These are phyloP conservation scores for Erpornis zantholeuca DNA, from an alignment of 2,113 vertebrate genomes.

Conservation along the genomic window DNA sequence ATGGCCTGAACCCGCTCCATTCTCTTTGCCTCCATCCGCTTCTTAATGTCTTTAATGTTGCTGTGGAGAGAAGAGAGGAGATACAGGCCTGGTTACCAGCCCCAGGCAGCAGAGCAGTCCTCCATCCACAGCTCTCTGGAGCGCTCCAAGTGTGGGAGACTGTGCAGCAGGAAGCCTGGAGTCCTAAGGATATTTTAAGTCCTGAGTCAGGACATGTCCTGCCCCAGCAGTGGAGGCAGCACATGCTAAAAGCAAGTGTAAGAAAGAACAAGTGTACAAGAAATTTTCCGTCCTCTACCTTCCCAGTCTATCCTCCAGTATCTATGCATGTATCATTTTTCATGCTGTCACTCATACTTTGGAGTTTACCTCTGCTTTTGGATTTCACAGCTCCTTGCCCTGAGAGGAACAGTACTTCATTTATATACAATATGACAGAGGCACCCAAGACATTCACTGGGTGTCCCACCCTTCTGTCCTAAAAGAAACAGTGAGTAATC, in stretches of 20 bases:
- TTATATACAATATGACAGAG: not conserved
- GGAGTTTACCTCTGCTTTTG: not conserved
- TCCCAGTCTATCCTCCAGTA: not conserved
- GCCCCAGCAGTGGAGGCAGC: not conserved
- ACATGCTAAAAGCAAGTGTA: not conserved
- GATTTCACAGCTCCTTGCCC: not conserved
- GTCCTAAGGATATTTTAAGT: not conserved
- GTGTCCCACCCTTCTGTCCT: not conserved
- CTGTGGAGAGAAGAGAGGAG: constrained; percentile 66
- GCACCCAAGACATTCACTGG: not conserved
- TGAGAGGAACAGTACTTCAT: not conserved
- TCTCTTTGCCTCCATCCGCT: constrained; percentile 75
- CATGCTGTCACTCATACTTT: not conserved
- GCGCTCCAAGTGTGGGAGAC: accelerated
- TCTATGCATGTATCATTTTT: not conserved
- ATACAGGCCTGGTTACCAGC: not conserved
- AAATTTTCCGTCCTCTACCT: not conserved
- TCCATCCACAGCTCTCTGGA: not conserved
- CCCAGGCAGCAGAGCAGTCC: not conserved
- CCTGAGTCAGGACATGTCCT: not conserved
- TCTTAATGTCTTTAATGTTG: constrained; percentile 85
- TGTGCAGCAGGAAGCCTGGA: not conserved
- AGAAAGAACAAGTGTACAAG: not conserved
- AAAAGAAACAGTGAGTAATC: not conserved
- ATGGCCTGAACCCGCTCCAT: constrained; percentile 75